These are phyloP conservation scores for Drosophila ficusphila DNA, from an alignment of 1,140 invertebrate species.

Conservation along the genomic window DNA sequence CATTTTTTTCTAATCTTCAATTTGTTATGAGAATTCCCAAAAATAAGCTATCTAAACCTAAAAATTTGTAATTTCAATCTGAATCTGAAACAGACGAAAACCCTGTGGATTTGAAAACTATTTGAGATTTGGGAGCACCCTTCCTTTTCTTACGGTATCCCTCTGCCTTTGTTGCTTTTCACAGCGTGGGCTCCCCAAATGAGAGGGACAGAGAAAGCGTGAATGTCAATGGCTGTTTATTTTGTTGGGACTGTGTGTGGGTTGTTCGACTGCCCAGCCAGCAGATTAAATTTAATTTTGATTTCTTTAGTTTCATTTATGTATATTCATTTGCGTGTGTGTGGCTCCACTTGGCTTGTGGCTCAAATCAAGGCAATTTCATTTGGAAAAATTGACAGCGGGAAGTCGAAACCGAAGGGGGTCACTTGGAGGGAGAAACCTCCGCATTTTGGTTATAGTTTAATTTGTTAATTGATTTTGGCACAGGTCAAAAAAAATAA, in stretches of 20 bases:
- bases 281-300: conserved; percentile 44
- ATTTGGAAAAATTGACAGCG: conserved; percentile 61
- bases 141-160: background rate
- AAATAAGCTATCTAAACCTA: too few species aligned
- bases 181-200: conserved; percentile 14
- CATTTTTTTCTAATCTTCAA: too few species aligned
- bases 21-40: too few species aligned
- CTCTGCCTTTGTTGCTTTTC: background rate
- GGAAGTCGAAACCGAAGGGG: conserved; percentile 51
- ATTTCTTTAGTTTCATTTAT: conserved; percentile 30
- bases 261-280: conserved; percentile 24
- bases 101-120: background rate
- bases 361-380: conserved; percentile 68
- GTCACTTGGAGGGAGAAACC: conserved; percentile 20
- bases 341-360: conserved; percentile 59
- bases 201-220: conserved; percentile 15
- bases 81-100: too few species aligned
- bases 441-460: conserved; percentile 23
- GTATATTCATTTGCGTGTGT: conserved; percentile 14
- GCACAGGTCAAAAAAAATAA: conserved; percentile 62
- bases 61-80: background rate
- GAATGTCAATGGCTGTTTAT: conserved; percentile 24
- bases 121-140: background rate
- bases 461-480: conserved; percentile 67
- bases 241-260: conserved; percentile 23